Evolutionary conservation across 2,888 invertebrate genomes (phyloP), one percentile per base, ranked within the genome.

Genomic region (Eupithecia pulchellata): DNA sequence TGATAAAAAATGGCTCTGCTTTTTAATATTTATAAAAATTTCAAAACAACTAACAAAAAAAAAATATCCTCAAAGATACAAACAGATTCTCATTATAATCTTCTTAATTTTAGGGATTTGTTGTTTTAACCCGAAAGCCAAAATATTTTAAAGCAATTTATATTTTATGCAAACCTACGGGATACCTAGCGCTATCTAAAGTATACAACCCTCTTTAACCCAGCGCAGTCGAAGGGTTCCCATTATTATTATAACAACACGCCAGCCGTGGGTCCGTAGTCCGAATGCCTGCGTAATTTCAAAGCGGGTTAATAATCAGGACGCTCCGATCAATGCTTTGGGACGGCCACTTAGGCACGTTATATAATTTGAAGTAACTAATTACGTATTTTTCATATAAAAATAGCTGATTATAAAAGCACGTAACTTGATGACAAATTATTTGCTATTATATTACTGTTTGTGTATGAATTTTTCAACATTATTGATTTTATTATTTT

Each of bases 221-320:
- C 52, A 27, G 62, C n/a, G 47, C 30, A 47, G 34, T 61, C 60
- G 63, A 32, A 65, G 65, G 69, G 69, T 52, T 47, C 34, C 34
- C 29, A 27, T 63, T 62, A 62, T 61, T 64, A 72, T 78, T 77
- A 74, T 76, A 80, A 79, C 79, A 82, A 83, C 81, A 80, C 25
- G 20, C 42, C 42, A 81, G 71, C 81, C 81, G 78, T 84, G 82
- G 79, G 82, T 80, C 84, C 84, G 86, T 87, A 86, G 82, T 80
- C 84, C 84, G 86, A 87, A 86, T 84, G 83, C 84, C 81, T 84
- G 83, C 86, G 84, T 88, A 87, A 86, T 86, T 88, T 82, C 80
- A 80, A 80, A 86, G 83, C 80, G 84, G 88, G 86, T 86, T 85
- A 87, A 87, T 85, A 84, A 61, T 61, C 25, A 77, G 77, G 52